Evolutionary conservation across 2,113 vertebrate species (phyloP), one percentile per base, ranked within the genome.

Genomic region (Pelodiscus sinensis): DNA sequence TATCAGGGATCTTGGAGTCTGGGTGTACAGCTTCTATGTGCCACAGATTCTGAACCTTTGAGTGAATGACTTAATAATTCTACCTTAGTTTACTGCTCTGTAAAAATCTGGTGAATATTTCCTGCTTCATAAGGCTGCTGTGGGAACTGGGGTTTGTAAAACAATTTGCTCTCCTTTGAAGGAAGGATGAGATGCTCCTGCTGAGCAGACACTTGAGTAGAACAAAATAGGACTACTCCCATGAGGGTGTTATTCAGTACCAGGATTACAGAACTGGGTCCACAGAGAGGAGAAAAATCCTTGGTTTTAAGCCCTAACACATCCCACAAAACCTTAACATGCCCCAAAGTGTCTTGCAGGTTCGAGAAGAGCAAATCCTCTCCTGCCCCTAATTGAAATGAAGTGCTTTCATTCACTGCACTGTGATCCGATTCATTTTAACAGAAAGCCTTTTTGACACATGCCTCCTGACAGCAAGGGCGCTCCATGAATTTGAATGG

Each of bases 1-100:
- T 15, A 68, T n/a, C 79, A 90, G 89, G 87, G 58, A 93, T 89
- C 62, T 83, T 44, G 38, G 38, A 44, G 38, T 44, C 52, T 54
- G 52, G 52, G 52, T 54, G 52, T 13, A 54, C 13, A 13, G 52
- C 52, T 54, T 54, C 52, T 54, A 54, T 85, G 83, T 91, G 75
- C 60, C 89, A 29, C 2, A 94, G 85, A 86, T 5, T 87, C 7
- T 57, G 83, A 21, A 51, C 55, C 62, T 87, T 73, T 0, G 3
- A 90, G 51, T 0, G 15, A 89, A 57, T 62, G 79, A 88, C 71
- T 87, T 77, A 82, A 85, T 82, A 82, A 68, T 86, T 38, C 38
- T 44, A 11, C 60, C 73, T 77, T 21, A 77, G 73, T 25, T 77
- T 38, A 50, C 22, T 27, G 9, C n/a, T 21, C 38, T 50, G 24